Base-by-base conservation (phyloP, 2,888 invertebrate genomes). In the Sphaerophoria taeniata region DNA sequence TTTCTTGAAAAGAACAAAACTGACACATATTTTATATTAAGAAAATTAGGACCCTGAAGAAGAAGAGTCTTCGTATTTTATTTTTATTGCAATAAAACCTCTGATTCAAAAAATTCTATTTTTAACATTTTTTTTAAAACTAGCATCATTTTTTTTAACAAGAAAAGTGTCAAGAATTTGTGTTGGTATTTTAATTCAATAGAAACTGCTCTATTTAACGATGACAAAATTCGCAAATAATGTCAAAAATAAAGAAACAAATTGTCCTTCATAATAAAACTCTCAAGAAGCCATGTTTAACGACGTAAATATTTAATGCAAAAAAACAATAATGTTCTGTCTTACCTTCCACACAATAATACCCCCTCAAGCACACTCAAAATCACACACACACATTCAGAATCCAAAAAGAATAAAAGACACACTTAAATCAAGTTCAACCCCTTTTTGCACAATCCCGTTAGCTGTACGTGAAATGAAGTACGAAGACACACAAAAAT, bases 351-450 rank as follows among this genome's bases (percentile, higher is more conserved):
- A 43, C 43, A 43, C 43, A 11, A 7, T 12, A 9, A 11, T 3
- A 7, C 43, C 43, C 43, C 9, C 39, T 39, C 39, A 7, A 39
- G 7, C 12, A 36, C 49, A 65, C 65, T 49, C 14, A 49, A 34
- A 65, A 24, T 6, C 6, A 60, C 0, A 31, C 7, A 3, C 1
- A 51, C 11, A 47, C 14, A 14, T 6, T n/a, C 24, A 24, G 24
- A 24, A 24, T 24, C 24, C 24, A 24, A 2, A 24, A 24, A 24
- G 24, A 24, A 24, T n/a, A 14, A 14, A 33, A n/a, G 1, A 33
- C 11, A 63, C 14, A 12, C 33, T 61, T 45, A 65, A 65, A 65
- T 65, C 65, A 65, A 65, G 65, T 65, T 65, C 65, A 65, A 65
- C 65, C 65, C 65, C 49, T 65, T 63, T 31, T 7, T 6, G 24